Conservation (phyloP, 2,797 vertebrate species). For the Rhynchotus rufescens region DNA sequence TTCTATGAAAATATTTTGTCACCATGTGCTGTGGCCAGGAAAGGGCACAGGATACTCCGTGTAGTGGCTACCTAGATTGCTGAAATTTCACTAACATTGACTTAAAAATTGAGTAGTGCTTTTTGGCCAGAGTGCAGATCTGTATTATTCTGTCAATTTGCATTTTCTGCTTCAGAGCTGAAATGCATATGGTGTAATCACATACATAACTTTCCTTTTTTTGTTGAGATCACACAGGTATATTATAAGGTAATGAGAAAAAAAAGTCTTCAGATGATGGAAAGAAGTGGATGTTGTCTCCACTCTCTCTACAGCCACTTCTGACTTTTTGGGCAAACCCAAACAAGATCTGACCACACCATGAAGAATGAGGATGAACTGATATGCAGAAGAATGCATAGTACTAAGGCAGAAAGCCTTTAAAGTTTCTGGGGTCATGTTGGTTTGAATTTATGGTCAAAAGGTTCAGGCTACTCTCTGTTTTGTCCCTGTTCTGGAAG, state of each 20-base stretch:
- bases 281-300: not conserved
- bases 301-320: not conserved
- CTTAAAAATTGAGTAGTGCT: not conserved
- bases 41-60: accelerated
- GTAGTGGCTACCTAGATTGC: not conserved
- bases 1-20: not conserved
- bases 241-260: not conserved
- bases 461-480: not conserved
- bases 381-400: not conserved
- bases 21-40: not conserved
- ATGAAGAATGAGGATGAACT: not conserved
- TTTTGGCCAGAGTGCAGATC: not conserved
- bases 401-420: not conserved
- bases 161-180: not conserved
- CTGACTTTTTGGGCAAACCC: not conserved
- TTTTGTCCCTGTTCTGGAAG: not conserved
- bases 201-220: not conserved
- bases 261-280: not conserved
- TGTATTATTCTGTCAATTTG: not conserved
- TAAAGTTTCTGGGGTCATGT: not conserved
- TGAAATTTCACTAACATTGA: not conserved
- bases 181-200: not conserved
- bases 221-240: not conserved
- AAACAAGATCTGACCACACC: not conserved
- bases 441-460: not conserved